Percentiles rank a stretch among this genome's conserved stretches.
phyloP scores from a whole-genome alignment of 2,888 invertebrate species.

The Neocrepidodera transversa region DNA sequence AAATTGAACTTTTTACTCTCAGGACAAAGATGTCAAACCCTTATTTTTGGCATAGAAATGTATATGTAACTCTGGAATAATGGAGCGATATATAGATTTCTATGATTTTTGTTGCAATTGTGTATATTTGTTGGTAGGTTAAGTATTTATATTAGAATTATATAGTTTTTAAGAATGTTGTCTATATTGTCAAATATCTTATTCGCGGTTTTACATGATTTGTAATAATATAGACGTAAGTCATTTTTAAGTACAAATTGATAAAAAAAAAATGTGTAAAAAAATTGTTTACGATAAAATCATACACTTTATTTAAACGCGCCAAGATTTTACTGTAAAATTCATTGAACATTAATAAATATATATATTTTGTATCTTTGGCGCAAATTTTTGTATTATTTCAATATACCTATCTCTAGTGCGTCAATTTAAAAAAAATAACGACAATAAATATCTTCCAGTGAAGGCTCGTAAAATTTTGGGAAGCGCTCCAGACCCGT shows the following conservation, averaged over 20 bases:
- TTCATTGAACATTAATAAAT: conserved; percentile 52
- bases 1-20: conserved; percentile 26
- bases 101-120: conserved; percentile 42
- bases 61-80: too few relatives aligned
- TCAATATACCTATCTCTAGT: conserved; percentile 2
- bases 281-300: conserved; percentile 51
- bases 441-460: too few relatives aligned
- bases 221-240: conserved; percentile 58
- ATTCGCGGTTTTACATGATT: conserved; percentile 53
- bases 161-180: conserved; percentile 55
- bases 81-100: too few relatives aligned
- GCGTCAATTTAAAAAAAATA: too few relatives aligned
- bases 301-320: conserved; percentile 52
- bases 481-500: too few relatives aligned
- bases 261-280: conserved; percentile 50
- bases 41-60: too few relatives aligned
- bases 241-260: conserved; percentile 58
- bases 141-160: conserved; percentile 55
- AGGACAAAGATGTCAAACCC: conserved; percentile 29
- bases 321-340: conserved; percentile 55
- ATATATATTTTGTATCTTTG: conserved; percentile 58
- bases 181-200: conserved; percentile 55
- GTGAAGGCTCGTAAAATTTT: too few relatives aligned
- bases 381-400: conserved; percentile 51
- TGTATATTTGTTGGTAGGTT: conserved; percentile 51